Evolutionary conservation across 30 jellyfish, hydroid and myxozoan genomes (phyloP).

Genomic region (Cassiopea xamachana): DNA sequence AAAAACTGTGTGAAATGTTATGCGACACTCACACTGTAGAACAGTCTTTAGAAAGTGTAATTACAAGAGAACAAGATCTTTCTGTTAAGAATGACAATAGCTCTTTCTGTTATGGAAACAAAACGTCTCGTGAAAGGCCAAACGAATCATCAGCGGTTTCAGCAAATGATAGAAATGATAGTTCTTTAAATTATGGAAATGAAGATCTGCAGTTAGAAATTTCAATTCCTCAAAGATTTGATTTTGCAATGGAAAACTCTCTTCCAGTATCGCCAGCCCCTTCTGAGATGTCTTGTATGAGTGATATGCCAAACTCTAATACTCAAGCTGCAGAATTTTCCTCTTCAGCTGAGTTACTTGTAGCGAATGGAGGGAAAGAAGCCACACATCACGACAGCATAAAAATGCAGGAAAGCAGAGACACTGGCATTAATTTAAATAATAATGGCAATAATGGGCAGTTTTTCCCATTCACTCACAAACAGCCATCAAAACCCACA

Average conservation of each 20-base stretch:
- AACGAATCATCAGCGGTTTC: not conserved
- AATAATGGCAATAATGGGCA: too few relatives aligned
- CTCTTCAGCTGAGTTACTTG: too few relatives aligned
- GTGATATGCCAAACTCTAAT: not conserved
- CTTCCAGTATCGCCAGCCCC: not conserved
- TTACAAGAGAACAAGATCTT: not conserved
- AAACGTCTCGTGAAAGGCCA: not conserved
- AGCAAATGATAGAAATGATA: conserved; percentile 4
- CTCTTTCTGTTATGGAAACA: not conserved
- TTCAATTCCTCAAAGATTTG: not conserved
- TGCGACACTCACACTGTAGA: not conserved
- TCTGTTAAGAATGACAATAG: not conserved
- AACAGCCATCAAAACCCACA: too few relatives aligned
- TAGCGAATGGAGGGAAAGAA: too few relatives aligned
- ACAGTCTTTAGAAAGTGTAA: not conserved
- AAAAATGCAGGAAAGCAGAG: too few relatives aligned
- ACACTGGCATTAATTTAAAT: too few relatives aligned
- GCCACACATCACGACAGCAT: too few relatives aligned
- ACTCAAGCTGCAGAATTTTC: not conserved
- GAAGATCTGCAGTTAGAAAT: not conserved
- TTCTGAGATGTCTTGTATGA: not conserved
- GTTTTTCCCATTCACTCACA: too few relatives aligned
- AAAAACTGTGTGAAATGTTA: conserved; percentile 17
- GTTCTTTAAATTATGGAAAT: not conserved
- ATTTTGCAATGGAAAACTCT: not conserved